phyloP scores from a whole-genome alignment of 2,113 vertebrate genomes.

The Chloebia gouldiae region DNA sequence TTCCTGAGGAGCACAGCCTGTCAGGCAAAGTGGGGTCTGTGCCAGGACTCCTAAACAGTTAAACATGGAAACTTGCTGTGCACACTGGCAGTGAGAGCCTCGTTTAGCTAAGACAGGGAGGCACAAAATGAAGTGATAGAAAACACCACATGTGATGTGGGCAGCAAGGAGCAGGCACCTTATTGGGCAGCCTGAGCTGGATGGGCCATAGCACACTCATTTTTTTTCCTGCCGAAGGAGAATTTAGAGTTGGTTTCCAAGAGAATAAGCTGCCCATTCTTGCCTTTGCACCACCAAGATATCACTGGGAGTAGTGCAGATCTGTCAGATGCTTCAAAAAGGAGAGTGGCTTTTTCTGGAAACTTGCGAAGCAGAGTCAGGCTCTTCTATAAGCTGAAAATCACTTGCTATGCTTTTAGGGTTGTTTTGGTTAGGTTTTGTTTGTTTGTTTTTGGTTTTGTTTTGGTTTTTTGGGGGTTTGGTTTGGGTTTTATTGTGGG shows the following conservation, averaged over 20 bases:
- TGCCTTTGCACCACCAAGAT: neutral
- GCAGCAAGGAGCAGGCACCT: neutral
- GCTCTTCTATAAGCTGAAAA: slow-evolving; percentile 1
- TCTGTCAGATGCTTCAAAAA: neutral
- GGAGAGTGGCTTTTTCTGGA: neutral
- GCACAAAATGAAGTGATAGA: neutral
- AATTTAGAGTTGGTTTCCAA: neutral
- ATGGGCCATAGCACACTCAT: neutral
- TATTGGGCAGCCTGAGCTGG: neutral
- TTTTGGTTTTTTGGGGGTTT: neutral
- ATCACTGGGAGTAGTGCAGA: neutral
- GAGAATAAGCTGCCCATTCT: neutral
- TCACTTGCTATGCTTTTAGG: neutral
- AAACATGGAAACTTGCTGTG: neutral
- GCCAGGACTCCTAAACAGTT: neutral
- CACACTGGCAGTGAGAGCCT: fast-evolving
- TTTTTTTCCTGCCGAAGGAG: neutral
- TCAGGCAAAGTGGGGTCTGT: neutral
- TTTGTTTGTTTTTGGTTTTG: neutral
- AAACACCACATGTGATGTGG: neutral
- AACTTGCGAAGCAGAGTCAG: slow-evolving; percentile 22
- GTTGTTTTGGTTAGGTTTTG: neutral
- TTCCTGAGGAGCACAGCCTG: neutral
- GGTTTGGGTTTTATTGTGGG: neutral
- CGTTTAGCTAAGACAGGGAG: neutral